These are phyloP conservation scores for Rotaria magnacalcarata DNA, from an alignment of 2,888 invertebrate species.

Conservation along the genomic window DNA sequence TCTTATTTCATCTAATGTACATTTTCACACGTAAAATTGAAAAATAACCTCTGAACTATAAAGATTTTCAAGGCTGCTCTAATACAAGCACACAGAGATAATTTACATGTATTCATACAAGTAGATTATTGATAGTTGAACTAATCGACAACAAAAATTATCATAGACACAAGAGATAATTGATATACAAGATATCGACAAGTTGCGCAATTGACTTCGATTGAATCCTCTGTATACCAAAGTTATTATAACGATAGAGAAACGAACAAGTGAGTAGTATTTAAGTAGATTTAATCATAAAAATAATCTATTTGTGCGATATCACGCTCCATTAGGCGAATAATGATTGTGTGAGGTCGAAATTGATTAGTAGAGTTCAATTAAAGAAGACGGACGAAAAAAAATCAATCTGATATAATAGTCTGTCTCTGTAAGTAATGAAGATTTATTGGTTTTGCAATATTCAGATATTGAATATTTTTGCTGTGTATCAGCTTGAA, in stretches of 20 bases:
- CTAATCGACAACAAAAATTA: neutral
- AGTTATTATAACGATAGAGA: too few relatives aligned
- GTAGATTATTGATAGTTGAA: neutral
- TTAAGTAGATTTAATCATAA: neutral
- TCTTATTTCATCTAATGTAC: too few relatives aligned
- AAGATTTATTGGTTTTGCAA: neutral
- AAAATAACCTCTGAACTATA: neutral
- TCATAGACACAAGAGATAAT: neutral
- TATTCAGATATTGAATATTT: neutral
- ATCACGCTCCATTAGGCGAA: neutral
- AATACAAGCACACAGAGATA: too few relatives aligned
- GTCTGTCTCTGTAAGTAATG: neutral
- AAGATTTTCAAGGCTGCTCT: neutral
- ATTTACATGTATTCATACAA: neutral
- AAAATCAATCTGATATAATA: neutral
- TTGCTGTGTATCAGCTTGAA: neutral
- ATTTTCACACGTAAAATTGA: neutral
- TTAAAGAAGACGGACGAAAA: neutral
- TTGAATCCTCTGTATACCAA: neutral
- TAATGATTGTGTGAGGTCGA: neutral
- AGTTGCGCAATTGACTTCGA: neutral
- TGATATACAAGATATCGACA: neutral
- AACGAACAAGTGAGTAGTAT: neutral
- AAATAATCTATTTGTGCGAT: neutral
- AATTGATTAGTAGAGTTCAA: neutral